These are phyloP conservation scores for Drosophila lacertosa DNA, from an alignment of 1,140 invertebrate species.

Conservation along the genomic window DNA sequence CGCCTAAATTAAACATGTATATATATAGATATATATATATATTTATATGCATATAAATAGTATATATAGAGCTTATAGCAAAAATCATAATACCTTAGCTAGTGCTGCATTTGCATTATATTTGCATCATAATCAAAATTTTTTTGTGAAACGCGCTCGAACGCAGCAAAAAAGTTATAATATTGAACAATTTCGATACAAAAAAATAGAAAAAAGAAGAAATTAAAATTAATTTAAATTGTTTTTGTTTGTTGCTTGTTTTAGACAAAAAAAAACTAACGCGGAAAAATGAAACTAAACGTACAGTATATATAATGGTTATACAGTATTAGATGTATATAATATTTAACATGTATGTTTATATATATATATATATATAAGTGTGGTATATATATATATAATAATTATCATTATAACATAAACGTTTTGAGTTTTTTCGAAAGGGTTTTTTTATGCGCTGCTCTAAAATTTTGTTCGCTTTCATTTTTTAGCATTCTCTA, in stretches of 20 bases:
- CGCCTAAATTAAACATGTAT: slow-evolving; percentile 15
- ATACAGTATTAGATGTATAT: slow-evolving; percentile 55
- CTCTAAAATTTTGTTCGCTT: slow-evolving; percentile 16
- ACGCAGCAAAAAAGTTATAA: slow-evolving; percentile 54
- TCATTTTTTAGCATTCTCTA: slow-evolving; percentile 21
- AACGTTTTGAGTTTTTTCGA: slow-evolving; percentile 53
- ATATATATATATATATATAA: slow-evolving; percentile 26
- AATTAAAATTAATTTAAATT: slow-evolving; percentile 19
- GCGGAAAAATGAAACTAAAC: slow-evolving; percentile 63
- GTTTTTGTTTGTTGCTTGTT: slow-evolving; percentile 18
- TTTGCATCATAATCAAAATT: slow-evolving; percentile 35
- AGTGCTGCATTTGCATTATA: slow-evolving; percentile 26
- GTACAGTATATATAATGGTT: slow-evolving; percentile 59
- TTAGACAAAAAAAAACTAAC: slow-evolving; percentile 31
- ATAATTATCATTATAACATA: slow-evolving; percentile 81
- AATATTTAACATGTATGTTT: slow-evolving; percentile 59
- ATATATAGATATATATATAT: slow-evolving; percentile 22
- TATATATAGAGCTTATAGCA: slow-evolving; percentile 74
- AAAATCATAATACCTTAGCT: slow-evolving; percentile 79
- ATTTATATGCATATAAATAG: slow-evolving; percentile 34
- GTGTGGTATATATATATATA: slow-evolving; percentile 23
- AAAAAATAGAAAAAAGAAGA: slow-evolving; percentile 45
- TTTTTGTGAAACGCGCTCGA: slow-evolving; percentile 29
- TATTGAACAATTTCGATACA: slow-evolving; percentile 60
- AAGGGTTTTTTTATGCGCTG: slow-evolving; percentile 19